A percentile compares a stretch with the other conserved stretches of the same genome.
Evolutionary conservation across 2,113 vertebrate species (phyloP).

Genomic region (Cricetomys ansorgei): DNA sequence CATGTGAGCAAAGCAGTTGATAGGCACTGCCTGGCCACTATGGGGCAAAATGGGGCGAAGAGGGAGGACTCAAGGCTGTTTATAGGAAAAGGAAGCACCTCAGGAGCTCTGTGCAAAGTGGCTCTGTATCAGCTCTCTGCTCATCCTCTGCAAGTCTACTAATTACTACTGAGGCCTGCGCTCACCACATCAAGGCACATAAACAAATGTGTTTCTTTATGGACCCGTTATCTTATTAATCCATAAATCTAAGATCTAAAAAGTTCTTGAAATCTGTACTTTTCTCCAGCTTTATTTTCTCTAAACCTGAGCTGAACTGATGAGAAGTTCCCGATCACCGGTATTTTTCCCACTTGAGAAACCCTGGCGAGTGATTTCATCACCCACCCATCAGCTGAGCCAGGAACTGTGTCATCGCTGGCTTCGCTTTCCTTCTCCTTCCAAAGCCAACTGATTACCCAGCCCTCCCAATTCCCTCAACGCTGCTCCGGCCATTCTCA

Average conservation of each 20-base stretch:
- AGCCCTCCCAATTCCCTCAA: neutral
- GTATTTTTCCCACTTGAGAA: conserved; percentile 12
- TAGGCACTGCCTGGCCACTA: neutral
- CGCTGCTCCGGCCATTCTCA: neutral
- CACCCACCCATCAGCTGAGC: neutral
- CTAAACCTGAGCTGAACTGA: neutral
- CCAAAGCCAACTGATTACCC: conserved; percentile 3
- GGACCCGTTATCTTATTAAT: neutral
- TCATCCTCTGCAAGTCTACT: neutral
- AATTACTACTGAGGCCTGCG: neutral
- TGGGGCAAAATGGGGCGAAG: fast-evolving
- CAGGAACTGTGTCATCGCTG: neutral
- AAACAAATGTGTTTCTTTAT: neutral
- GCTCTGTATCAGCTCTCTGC: neutral
- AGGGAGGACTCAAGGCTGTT: neutral
- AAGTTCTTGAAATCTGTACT: neutral
- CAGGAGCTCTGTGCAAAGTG: neutral
- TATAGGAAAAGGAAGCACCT: neutral
- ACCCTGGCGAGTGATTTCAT: neutral
- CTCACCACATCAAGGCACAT: neutral
- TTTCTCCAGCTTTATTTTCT: neutral
- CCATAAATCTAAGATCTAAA: neutral
- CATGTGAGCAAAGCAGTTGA: neutral
- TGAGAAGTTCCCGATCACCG: neutral
- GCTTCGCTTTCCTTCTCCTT: neutral